phyloP scores from a whole-genome alignment of 2,888 invertebrate genomes.

The Bombylius discolor region DNA sequence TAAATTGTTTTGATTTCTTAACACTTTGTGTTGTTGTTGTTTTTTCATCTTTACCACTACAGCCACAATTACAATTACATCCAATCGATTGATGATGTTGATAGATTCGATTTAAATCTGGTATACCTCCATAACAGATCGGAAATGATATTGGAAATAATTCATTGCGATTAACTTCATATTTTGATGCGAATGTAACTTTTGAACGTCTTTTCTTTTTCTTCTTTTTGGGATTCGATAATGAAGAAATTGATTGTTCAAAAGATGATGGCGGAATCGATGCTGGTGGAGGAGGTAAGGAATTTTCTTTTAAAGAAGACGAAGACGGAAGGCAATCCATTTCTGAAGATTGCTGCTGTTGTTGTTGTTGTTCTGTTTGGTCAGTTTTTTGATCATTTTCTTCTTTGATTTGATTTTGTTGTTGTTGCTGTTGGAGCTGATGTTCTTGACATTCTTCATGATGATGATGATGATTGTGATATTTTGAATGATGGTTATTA shows the following conservation, averaged over 20 bases:
- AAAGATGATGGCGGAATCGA: neutral
- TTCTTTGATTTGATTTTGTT: neutral
- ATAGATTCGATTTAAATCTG: constrained; percentile 7
- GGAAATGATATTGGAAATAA: constrained; percentile 82
- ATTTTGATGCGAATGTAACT: neutral
- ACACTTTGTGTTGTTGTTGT: neutral
- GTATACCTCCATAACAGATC: constrained; percentile 58
- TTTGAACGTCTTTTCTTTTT: neutral
- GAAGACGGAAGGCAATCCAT: no score
- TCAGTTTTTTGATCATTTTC: neutral
- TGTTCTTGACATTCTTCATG: constrained; percentile 29
- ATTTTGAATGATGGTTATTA: constrained; percentile 17
- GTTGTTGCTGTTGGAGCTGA: constrained; percentile 22
- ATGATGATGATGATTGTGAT: constrained; percentile 19
- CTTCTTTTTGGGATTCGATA: neutral
- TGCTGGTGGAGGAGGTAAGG: neutral
- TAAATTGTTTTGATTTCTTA: constrained; percentile 14
- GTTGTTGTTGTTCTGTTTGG: neutral
- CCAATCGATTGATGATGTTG: neutral
- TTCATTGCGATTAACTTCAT: constrained; percentile 10
- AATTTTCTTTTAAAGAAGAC: neutral
- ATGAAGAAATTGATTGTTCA: no score
- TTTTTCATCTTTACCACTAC: constrained; percentile 20
- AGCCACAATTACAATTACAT: no score
- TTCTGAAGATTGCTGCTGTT: neutral